phyloP scores from a whole-genome alignment of 2,113 vertebrate species.

The Polypterus senegalus region DNA sequence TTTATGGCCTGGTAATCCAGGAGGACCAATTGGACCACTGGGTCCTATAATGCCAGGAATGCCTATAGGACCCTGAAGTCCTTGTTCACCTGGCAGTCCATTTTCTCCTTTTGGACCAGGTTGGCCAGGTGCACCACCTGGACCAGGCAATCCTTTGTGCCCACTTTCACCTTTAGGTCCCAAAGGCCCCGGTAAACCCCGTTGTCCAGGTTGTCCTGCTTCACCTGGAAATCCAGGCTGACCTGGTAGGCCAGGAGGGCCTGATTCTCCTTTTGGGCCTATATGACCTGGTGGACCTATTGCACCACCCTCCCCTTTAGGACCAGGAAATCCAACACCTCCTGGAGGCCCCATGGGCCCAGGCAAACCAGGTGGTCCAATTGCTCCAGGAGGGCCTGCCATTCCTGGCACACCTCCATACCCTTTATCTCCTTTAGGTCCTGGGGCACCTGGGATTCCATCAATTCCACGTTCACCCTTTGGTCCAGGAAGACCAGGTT shows the following conservation, averaged over 20 bases:
- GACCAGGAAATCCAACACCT: constrained; percentile 68
- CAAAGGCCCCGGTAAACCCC: constrained; percentile 70
- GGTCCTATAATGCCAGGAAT: constrained; percentile 78
- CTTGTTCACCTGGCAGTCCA: constrained; percentile 65
- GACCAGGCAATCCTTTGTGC: constrained; percentile 63
- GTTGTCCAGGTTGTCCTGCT: constrained; percentile 62
- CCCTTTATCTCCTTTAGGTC: constrained; percentile 77
- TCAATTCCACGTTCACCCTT: constrained; percentile 75
- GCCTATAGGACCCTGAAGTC: constrained; percentile 76
- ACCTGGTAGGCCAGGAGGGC: constrained; percentile 71
- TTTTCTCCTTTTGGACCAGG: constrained; percentile 59
- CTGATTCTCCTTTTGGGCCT: constrained; percentile 69
- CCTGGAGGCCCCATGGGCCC: constrained; percentile 74
- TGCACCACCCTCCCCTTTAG: constrained; percentile 69
- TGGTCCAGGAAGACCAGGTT: constrained; percentile 75
- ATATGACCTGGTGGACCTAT: constrained; percentile 60
- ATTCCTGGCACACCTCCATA: constrained; percentile 64
- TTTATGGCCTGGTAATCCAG: constrained; percentile 69
- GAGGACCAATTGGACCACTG: constrained; percentile 69
- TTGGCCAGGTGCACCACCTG: constrained; percentile 58
- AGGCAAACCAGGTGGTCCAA: constrained; percentile 69
- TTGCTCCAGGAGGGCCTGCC: constrained; percentile 61
- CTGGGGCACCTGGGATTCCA: constrained; percentile 63
- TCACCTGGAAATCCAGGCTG: constrained; percentile 68
- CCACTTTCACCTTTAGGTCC: constrained; percentile 81